These are phyloP conservation scores for Resseliella maxima DNA, from an alignment of 2,888 invertebrate species.

Conservation along the genomic window DNA sequence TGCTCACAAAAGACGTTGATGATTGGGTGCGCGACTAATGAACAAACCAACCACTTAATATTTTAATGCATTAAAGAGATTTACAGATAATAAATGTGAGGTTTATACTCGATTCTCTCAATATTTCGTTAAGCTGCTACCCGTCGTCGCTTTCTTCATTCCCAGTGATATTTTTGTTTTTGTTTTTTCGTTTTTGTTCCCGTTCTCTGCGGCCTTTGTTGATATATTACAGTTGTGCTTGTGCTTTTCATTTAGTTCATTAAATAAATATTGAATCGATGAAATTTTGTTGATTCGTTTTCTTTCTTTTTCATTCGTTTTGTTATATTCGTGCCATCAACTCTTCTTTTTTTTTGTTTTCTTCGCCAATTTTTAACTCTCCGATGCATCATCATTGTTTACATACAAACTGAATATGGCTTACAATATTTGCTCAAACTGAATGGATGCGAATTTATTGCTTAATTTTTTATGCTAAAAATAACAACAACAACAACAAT, in stretches of 20 bases:
- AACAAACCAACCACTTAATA: slow-evolving; percentile 55
- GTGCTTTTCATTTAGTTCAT: slow-evolving; percentile 40
- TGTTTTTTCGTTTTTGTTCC: not conserved
- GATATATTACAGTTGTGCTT: not conserved
- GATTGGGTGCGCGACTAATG: slow-evolving; percentile 55
- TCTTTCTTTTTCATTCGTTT: not conserved
- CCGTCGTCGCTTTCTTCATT: not conserved
- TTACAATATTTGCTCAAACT: slow-evolving; percentile 12
- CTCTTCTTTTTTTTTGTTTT: not conserved
- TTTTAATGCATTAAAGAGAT: slow-evolving; percentile 55
- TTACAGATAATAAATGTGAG: slow-evolving; percentile 53
- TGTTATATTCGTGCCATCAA: not conserved
- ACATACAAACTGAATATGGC: not conserved
- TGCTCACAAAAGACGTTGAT: slow-evolving; percentile 18
- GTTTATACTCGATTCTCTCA: slow-evolving; percentile 29
- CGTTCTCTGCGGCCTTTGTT: slow-evolving; percentile 22
- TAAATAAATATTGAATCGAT: slow-evolving; percentile 55
- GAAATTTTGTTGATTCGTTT: slow-evolving; percentile 56
- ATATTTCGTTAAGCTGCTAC: not conserved
- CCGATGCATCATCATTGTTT: not conserved
- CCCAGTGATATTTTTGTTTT: not conserved
- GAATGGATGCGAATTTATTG: not conserved
- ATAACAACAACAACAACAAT: not conserved
- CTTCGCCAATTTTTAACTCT: not conserved
- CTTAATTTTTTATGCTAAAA: not conserved